Base-by-base conservation (phyloP, 1,140 invertebrate genomes). In the Campodea augens region DNA sequence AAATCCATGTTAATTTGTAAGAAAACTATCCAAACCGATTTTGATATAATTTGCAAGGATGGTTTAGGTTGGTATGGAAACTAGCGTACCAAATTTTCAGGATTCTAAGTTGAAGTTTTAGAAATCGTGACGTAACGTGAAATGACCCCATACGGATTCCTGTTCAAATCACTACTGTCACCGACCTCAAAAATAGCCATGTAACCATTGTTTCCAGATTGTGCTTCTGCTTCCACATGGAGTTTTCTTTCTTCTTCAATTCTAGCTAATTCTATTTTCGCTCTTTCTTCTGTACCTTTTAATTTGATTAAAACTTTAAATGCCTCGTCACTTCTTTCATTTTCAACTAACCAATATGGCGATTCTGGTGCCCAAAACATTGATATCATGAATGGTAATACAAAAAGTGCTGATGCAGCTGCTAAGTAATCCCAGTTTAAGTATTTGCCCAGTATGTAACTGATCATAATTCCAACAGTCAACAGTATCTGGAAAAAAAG, bases 391-490 rank as follows among this genome's bases (percentile, higher is more conserved):
- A 72, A 45, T 0, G 63, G 49, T 27, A 56, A 60, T 57, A 59
- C 52, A 50, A 62, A 56, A 5, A 54, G 49, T 18, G 65, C 65
- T 3, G 64, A 68, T 24, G 65, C 52, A 47, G 68, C 62, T 0
- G 71, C 68, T 1, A 73, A 55, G 32, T 65, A 57, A 50, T 66
- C 56, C 75, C 75, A 78, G n/a, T 61, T 56, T 1, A 74, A 54
- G 57, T 62, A 67, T 45, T 65, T 60, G n/a, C 75, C 75, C 2
- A 72, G 50, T 1, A 69, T 45, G 54, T 77, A 78, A 0, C 70
- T 67, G 2, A 71, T 45, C 19, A 77, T 57, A 36, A 78, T 74
- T 4, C 76, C 77, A 7, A 72, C 49, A 0, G 71, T 72, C 60
- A 76, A 72, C 19, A 67, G 70, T 2, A 78, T n/a, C n/a, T n/a